phyloP scores from a whole-genome alignment of 2,888 invertebrate genomes.

The Drosophila dives region DNA sequence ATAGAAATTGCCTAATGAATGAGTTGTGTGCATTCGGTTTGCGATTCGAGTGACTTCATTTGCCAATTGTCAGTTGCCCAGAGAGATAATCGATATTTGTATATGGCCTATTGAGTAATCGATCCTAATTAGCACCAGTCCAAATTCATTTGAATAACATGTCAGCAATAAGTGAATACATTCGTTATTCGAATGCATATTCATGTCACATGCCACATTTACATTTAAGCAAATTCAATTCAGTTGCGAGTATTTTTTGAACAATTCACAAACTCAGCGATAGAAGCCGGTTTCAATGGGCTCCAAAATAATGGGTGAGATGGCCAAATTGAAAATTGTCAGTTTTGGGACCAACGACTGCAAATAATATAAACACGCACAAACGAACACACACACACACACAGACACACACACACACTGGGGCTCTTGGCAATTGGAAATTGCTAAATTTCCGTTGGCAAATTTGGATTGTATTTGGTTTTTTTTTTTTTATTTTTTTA shows the following conservation, averaged over 20 bases:
- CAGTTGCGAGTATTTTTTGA: background rate
- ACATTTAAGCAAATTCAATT: conserved; percentile 14
- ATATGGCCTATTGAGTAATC: conserved; percentile 10
- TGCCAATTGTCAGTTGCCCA: conserved; percentile 3
- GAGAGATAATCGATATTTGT: background rate
- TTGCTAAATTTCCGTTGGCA: conserved; percentile 69
- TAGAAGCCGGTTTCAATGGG: background rate
- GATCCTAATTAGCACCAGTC: conserved; percentile 23
- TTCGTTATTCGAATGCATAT: conserved; percentile 29
- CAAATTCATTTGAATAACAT: conserved; percentile 19
- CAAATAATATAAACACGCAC: conserved; percentile 19
- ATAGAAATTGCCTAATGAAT: background rate
- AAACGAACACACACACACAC: background rate
- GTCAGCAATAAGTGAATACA: conserved; percentile 27
- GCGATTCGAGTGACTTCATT: background rate
- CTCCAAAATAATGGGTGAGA: background rate
- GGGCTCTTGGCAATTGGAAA: conserved; percentile 36
- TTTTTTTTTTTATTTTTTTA: conserved; percentile 7
- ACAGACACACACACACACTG: conserved; percentile 1
- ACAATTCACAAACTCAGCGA: background rate
- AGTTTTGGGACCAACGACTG: conserved; percentile 31
- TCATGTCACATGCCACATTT: conserved; percentile 22
- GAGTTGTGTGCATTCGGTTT: background rate
- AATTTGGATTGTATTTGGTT: conserved; percentile 52
- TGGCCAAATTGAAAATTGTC: conserved; percentile 1